These are phyloP conservation scores for Pyrrhosoma nymphula DNA, from an alignment of 2,888 invertebrate species.

Conservation along the genomic window DNA sequence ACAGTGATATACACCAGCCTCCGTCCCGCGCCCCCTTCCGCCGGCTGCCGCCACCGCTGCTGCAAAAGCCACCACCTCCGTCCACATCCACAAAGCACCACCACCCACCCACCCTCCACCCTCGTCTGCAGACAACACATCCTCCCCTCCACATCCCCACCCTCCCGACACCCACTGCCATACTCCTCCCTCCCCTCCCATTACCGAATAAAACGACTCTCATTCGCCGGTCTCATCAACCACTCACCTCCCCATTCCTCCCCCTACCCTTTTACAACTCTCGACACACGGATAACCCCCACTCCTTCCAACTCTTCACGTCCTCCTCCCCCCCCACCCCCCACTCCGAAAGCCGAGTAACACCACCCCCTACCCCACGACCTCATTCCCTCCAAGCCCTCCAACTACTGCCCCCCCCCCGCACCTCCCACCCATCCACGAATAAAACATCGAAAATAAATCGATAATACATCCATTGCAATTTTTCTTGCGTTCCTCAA, in stretches of 20 bases:
- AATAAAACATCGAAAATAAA: constrained; percentile 18
- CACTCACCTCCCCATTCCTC: neutral
- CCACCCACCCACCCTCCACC: neutral
- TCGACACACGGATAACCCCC: neutral
- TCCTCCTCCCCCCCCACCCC: neutral
- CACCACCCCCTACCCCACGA: neutral
- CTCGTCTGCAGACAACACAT: neutral
- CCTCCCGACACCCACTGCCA: neutral
- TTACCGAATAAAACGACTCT: constrained; percentile 58
- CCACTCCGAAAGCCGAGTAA: neutral
- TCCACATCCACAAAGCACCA: neutral
- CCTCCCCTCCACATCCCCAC: neutral
- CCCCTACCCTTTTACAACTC: neutral
- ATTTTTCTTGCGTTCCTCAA: neutral
- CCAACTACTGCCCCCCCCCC: neutral
- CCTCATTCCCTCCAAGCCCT: neutral
- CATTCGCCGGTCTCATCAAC: constrained; percentile 63
- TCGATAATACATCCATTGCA: constrained; percentile 53
- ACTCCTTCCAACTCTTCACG: neutral
- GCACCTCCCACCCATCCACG: neutral
- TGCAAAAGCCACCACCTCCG: neutral
- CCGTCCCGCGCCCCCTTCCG: neutral
- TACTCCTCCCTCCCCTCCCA: constrained; percentile 21
- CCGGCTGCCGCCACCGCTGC: neutral
- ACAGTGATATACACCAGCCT: constrained; percentile 57